A percentile compares a stretch with the other conserved stretches of the same genome.
Evolutionary conservation across 2,888 invertebrate species (phyloP).

Genomic region (Coleophora flavipennella): DNA sequence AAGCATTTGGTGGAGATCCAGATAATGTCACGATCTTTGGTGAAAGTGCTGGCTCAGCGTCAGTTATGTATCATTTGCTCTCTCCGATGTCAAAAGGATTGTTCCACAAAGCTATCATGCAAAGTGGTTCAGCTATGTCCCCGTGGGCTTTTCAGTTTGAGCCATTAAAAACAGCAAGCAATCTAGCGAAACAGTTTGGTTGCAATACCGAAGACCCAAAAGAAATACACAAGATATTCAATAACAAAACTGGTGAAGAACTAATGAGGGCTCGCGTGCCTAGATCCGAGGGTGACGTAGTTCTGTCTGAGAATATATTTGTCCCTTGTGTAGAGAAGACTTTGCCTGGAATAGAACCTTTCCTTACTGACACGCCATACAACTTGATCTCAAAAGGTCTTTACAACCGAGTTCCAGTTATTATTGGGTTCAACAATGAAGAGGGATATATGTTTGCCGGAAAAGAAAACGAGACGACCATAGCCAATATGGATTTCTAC

Average conservation of each 20-base stretch:
- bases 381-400: slow-evolving; percentile 36
- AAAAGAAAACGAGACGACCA: slow-evolving; percentile 53
- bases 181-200: slow-evolving; percentile 40
- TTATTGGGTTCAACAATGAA: slow-evolving; percentile 50
- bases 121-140: slow-evolving; percentile 55
- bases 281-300: slow-evolving; percentile 42
- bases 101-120: slow-evolving; percentile 52
- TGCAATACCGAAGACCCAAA: slow-evolving; percentile 31
- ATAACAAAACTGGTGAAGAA: slow-evolving; percentile 26
- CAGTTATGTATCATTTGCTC: slow-evolving; percentile 47
- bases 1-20: slow-evolving; percentile 52
- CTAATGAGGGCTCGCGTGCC: slow-evolving; percentile 43
- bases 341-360: slow-evolving; percentile 28
- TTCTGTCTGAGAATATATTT: slow-evolving; percentile 53
- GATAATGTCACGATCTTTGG: slow-evolving; percentile 55
- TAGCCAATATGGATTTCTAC: slow-evolving; percentile 36
- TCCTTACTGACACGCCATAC: slow-evolving; percentile 44
- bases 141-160: slow-evolving; percentile 56
- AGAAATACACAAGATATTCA: slow-evolving; percentile 40
- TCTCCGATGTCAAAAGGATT: slow-evolving; percentile 54
- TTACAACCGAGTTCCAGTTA: slow-evolving; percentile 45
- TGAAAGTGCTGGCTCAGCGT: slow-evolving; percentile 58
- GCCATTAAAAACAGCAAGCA: slow-evolving; percentile 40
- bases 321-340: slow-evolving; percentile 52
- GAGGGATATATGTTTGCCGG: slow-evolving; percentile 56